Evolutionary conservation across 1,140 invertebrate species (phyloP).

Genomic region (Drosophila bifasciata): DNA sequence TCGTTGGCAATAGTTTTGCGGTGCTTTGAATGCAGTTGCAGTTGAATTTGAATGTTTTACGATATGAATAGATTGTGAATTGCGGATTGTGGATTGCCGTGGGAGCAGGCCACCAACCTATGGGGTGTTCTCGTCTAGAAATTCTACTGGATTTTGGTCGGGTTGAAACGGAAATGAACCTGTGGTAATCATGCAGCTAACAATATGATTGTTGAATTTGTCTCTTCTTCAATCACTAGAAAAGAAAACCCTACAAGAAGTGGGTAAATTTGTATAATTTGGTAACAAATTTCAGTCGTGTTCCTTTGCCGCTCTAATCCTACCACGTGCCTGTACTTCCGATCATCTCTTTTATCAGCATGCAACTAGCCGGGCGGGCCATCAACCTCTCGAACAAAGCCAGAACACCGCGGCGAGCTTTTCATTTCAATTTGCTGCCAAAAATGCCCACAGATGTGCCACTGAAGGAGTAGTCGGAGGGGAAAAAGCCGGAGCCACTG

Average conservation of each 20-base stretch:
- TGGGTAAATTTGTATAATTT: neutral
- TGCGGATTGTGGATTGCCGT: constrained; percentile 40
- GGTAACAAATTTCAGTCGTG: neutral
- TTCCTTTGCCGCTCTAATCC: neutral
- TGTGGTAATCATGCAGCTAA: no score
- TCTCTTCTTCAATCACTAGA: no score
- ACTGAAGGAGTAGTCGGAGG: neutral
- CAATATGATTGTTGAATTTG: no score
- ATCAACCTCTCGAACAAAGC: constrained; percentile 58
- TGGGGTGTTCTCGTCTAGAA: constrained; percentile 16
- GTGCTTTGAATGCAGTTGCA: constrained; percentile 68
- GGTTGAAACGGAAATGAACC: no score
- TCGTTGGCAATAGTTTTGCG: constrained; percentile 66
- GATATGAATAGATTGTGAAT: constrained; percentile 66
- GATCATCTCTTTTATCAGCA: constrained; percentile 59
- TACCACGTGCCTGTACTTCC: neutral
- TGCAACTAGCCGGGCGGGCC: constrained; percentile 19
- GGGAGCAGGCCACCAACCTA: constrained; percentile 11
- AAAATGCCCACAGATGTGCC: constrained; percentile 33
- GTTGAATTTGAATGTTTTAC: constrained; percentile 57
- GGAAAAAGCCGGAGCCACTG: no score
- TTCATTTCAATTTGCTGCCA: constrained; percentile 77
- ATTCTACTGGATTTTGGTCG: neutral
- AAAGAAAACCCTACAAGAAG: no score
- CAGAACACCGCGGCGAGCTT: constrained; percentile 60